Conservation (phyloP, 1,140 invertebrate species). For the Drosophila arizonae region DNA sequence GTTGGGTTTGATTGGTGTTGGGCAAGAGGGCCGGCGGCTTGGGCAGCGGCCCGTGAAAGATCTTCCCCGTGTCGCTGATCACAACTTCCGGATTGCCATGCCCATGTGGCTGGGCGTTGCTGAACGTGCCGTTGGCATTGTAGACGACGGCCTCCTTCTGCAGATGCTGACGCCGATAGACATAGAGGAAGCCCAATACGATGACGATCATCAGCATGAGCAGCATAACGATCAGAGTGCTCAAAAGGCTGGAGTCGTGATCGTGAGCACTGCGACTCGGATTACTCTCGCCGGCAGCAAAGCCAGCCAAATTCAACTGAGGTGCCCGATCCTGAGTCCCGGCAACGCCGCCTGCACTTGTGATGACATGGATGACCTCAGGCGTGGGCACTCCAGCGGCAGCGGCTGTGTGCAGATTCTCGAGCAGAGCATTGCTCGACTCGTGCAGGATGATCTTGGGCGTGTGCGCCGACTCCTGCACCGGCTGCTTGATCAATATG, state of each 20-base stretch:
- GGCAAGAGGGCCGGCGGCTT: slow-evolving; percentile 44
- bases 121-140: slow-evolving; percentile 59
- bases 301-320: slow-evolving; percentile 61
- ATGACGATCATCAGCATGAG: slow-evolving; percentile 65
- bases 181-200: slow-evolving; percentile 62
- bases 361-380: slow-evolving; percentile 79
- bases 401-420: slow-evolving; percentile 64
- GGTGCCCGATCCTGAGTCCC: slow-evolving; percentile 47
- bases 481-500: slow-evolving; percentile 73
- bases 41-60: slow-evolving; percentile 74
- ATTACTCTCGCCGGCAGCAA: slow-evolving; percentile 48
- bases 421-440: slow-evolving; percentile 61
- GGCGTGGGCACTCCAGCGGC: slow-evolving; percentile 57
- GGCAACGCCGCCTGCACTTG: slow-evolving; percentile 44
- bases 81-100: slow-evolving; percentile 46
- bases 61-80: slow-evolving; percentile 56
- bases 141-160: slow-evolving; percentile 61
- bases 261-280: slow-evolving; percentile 47
- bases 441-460: slow-evolving; percentile 80
- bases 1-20: slow-evolving; percentile 28
- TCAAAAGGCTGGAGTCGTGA: slow-evolving; percentile 62
- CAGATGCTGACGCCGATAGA: slow-evolving; percentile 72
- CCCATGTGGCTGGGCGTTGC: slow-evolving; percentile 9
- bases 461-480: slow-evolving; percentile 51
- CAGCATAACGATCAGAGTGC: slow-evolving; percentile 65